Evolutionary conservation across 35 echinoderm and acorn worm species (phyloP).

Genomic region (Holothuria glaberrima): DNA sequence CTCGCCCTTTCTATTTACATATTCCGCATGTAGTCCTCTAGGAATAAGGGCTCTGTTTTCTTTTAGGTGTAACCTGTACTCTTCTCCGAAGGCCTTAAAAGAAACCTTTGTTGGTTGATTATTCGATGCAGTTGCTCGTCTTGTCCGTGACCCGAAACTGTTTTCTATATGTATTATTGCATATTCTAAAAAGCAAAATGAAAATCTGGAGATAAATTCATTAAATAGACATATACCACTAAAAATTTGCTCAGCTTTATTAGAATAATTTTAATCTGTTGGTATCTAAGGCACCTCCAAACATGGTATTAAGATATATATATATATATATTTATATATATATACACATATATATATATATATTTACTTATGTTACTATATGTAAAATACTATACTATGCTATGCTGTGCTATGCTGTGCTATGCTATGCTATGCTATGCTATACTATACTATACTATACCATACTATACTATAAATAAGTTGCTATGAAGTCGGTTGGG

Average conservation of each 20-base stretch:
- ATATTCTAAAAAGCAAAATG: constrained; percentile 13
- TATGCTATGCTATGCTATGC: no score
- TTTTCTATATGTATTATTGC: constrained; percentile 43
- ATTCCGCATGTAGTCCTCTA: constrained; percentile 4
- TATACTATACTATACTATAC: no score
- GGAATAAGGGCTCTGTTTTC: constrained; percentile 16
- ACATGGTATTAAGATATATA: no score
- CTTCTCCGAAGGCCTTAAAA: constrained; percentile 35
- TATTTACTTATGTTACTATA: no score
- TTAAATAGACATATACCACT: not conserved
- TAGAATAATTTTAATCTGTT: not conserved
- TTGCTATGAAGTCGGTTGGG: no score
- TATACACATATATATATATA: no score
- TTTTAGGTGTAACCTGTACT: not conserved
- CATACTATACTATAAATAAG: no score
- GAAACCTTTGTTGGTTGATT: not conserved
- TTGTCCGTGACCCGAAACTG: not conserved
- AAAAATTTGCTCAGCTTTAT: not conserved
- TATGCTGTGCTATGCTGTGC: no score
- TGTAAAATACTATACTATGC: no score
- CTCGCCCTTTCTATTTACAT: not conserved
- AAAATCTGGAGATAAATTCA: not conserved
- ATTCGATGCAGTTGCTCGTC: not conserved
- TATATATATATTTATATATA: no score
- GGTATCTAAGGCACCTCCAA: not conserved